These are phyloP conservation scores for Nylanderia fulva DNA, from an alignment of 1,140 invertebrate species.

Conservation along the genomic window DNA sequence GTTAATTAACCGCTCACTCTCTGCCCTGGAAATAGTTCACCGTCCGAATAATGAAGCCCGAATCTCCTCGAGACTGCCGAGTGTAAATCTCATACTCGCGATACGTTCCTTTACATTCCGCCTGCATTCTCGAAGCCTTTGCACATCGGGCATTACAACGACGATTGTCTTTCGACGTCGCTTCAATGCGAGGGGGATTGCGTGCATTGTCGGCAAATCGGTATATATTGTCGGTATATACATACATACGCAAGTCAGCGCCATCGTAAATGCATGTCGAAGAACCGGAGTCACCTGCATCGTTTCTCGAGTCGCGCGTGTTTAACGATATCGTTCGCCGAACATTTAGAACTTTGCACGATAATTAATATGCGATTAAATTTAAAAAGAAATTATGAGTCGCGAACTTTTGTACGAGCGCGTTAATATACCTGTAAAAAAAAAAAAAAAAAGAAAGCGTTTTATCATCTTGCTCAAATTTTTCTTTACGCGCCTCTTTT, in stretches of 20 bases:
- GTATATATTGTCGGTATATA: conserved; percentile 13
- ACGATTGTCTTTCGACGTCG: conserved; percentile 20
- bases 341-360: not conserved
- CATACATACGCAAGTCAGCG: conserved; percentile 5
- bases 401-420: not conserved
- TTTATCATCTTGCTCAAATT: not conserved
- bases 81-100: conserved; percentile 15
- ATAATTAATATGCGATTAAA: conserved; percentile 2
- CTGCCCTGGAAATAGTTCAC: conserved; percentile 18
- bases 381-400: conserved; percentile 13
- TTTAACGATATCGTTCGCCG: conserved; percentile 27
- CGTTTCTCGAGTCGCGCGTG: conserved; percentile 12
- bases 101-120: conserved; percentile 11
- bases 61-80: conserved; percentile 28
- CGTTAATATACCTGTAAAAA: not conserved
- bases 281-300: not conserved
- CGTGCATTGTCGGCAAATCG: conserved; percentile 19
- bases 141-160: not conserved
- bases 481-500: not conserved
- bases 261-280: conserved; percentile 15
- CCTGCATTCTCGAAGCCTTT: not conserved
- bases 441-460: too few species aligned
- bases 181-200: conserved; percentile 32
- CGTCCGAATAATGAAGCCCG: conserved; percentile 40
- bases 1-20: conserved; percentile 59